These are phyloP conservation scores for Drosophila cyrtoloma DNA, from an alignment of 2,888 invertebrate species.

Conservation along the genomic window DNA sequence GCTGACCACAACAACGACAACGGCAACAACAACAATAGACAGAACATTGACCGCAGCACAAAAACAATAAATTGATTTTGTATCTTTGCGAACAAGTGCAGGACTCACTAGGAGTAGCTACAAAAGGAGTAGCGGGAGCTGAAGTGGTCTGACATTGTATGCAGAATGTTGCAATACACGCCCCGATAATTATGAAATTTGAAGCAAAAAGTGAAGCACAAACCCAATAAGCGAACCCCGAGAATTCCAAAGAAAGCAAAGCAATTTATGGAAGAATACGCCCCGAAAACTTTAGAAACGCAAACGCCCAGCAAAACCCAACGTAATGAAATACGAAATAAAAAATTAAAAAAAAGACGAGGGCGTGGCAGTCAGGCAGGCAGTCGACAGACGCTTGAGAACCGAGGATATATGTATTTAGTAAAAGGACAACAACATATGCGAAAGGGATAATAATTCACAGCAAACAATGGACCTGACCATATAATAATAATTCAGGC, in stretches of 20 bases:
- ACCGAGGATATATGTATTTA: slow-evolving; percentile 14
- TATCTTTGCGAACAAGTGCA: slow-evolving; percentile 61
- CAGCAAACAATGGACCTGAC: slow-evolving; percentile 54
- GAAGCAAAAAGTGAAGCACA: slow-evolving; percentile 47
- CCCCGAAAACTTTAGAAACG: slow-evolving; percentile 63
- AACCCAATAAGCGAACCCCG: slow-evolving; percentile 43
- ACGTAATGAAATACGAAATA: slow-evolving; percentile 18
- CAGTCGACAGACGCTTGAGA: slow-evolving; percentile 44
- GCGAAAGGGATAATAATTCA: slow-evolving; percentile 78
- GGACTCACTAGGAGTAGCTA: slow-evolving; percentile 23
- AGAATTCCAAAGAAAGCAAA: slow-evolving; percentile 69
- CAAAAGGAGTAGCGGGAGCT: background rate
- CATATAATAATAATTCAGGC: slow-evolving; percentile 59
- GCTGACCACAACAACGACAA: slow-evolving; percentile 66
- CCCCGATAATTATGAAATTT: slow-evolving; percentile 76
- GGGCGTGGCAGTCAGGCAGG: slow-evolving; percentile 46
- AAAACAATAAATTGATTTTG: slow-evolving; percentile 75
- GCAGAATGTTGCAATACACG: slow-evolving; percentile 63
- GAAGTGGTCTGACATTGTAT: slow-evolving; percentile 21
- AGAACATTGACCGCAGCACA: slow-evolving; percentile 51
- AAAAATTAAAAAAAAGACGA: slow-evolving; percentile 11
- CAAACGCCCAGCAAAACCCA: slow-evolving; percentile 45
- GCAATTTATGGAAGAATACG: slow-evolving; percentile 73
- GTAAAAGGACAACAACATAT: slow-evolving; percentile 70
- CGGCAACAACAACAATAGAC: slow-evolving; percentile 21